Conservation (phyloP, 2,888 invertebrate species). For the Marasmarcha lunaedactyla region DNA sequence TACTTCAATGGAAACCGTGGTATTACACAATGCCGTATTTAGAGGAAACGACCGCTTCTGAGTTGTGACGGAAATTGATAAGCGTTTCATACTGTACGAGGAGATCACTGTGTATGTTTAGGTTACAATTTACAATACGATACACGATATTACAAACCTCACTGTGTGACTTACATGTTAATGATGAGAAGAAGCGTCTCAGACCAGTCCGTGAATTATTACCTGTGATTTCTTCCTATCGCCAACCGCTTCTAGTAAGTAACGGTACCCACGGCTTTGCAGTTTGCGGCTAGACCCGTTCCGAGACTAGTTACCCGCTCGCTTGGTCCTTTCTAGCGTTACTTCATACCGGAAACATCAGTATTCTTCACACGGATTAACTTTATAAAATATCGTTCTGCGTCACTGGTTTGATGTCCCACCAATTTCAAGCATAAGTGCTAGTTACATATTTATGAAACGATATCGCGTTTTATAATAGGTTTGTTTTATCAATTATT, state of each 20-base stretch:
- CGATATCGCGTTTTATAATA: too few species aligned
- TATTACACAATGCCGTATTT: not conserved
- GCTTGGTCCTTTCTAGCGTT: conserved; percentile 34
- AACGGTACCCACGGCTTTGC: conserved; percentile 44
- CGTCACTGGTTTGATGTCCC: too few species aligned
- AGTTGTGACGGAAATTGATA: conserved; percentile 1
- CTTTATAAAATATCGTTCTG: conserved; percentile 7
- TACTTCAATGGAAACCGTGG: not conserved
- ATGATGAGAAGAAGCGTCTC: conserved; percentile 33
- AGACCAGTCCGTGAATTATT: conserved; percentile 49
- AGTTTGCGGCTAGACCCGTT: conserved; percentile 35
- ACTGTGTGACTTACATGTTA: conserved; percentile 36
- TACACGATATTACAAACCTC: conserved; percentile 21
- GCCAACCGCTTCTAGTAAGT: conserved; percentile 37
- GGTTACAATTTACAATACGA: not conserved
- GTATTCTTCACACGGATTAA: conserved; percentile 18
- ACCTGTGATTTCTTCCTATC: conserved; percentile 33
- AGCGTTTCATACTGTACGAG: not conserved
- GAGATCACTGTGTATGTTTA: not conserved
- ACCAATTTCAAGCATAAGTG: too few species aligned
- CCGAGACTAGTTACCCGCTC: conserved; percentile 39
- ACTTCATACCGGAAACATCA: conserved; percentile 31
- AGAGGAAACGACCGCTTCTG: not conserved
- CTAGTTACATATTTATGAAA: too few species aligned
- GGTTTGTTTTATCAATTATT: too few species aligned